Evolutionary conservation across 1,140 invertebrate genomes (phyloP), one percentile per base, ranked within the genome.

Genomic region (Pogonognathellus flavescens): DNA sequence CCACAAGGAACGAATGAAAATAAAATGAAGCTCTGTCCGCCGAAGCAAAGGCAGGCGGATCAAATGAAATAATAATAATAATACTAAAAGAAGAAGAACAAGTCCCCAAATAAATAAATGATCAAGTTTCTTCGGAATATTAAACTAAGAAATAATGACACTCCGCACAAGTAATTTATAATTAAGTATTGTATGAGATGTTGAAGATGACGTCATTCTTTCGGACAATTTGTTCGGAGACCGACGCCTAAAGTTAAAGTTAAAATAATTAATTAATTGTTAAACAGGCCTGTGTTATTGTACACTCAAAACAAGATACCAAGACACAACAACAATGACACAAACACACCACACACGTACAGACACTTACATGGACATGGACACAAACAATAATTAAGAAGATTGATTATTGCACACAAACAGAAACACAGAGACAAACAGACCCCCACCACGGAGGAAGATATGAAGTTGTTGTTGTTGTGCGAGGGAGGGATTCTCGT

Each of bases 161-260:
- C 66, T 72, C 66, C 66, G 66, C 66, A 72, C 66, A 72, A 57
- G n/a, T 57, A 57, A 57, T 57, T 57, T 14, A 57, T 13, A 14
- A 13, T 57, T n/a, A n/a, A 57, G 53, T 57, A 13, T 14, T 41
- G 31, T 72, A 72, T 50, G 5, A 72, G 14, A 8, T 70, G 16
- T 41, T 25, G 31, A 72, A 22, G 22, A 41, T 41, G 31, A 41
- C 31, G 31, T 41, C 31, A 41, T 41, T 41, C 2, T 1, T 41
- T 41, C 31, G 31, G 31, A 41, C 31, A 41, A 41, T 41, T 41
- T 41, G 31, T 41, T 41, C 31, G 31, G 31, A 41, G 2, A 41
- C 6, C 31, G 31, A 41, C 31, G 31, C 31, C 2, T 41, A 41
- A 41, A 41, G 31, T 41, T 41, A 41, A 41, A 41, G 31, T 41